phyloP scores from a whole-genome alignment of 2,797 vertebrate genomes.

The Neosalanx taihuensis region DNA sequence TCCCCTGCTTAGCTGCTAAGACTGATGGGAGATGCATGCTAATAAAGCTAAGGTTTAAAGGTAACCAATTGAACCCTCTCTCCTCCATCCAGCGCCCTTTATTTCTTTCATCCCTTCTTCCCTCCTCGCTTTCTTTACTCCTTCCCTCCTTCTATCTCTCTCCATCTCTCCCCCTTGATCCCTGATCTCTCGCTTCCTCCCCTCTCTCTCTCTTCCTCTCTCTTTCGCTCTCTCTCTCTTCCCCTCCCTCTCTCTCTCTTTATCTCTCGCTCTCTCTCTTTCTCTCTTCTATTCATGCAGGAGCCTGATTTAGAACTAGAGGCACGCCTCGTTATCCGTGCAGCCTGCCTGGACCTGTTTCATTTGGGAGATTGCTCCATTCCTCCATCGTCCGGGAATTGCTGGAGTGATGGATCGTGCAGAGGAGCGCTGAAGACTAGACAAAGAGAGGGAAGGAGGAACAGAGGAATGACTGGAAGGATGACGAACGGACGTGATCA shows the following conservation, averaged over 20 bases:
- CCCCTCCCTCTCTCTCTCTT: not conserved
- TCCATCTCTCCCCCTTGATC: conserved; percentile 16
- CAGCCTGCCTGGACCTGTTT: conserved; percentile 26
- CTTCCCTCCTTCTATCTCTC: conserved; percentile 6
- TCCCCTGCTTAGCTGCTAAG: conserved; percentile 8
- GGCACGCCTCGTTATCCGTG: conserved; percentile 23
- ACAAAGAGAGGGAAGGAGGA: conserved; percentile 14
- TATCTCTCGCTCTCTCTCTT: conserved; percentile 13
- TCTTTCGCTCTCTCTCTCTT: not conserved
- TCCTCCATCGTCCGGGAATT: conserved; percentile 37
- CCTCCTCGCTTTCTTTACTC: not conserved
- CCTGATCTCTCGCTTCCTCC: conserved; percentile 4
- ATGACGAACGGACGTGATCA: not conserved
- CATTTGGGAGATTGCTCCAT: conserved; percentile 36
- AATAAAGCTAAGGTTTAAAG: conserved; percentile 39
- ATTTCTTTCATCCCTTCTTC: not conserved
- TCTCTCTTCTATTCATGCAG: conserved; percentile 17
- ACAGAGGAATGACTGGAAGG: not conserved
- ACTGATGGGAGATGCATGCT: conserved; percentile 29
- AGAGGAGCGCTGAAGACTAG: conserved; percentile 21
- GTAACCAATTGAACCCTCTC: conserved; percentile 30
- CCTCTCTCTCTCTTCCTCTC: conserved; percentile 7
- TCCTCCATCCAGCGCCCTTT: not conserved
- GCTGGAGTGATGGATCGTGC: conserved; percentile 41
- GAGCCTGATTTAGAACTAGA: conserved; percentile 37